Percentiles rank a stretch among this genome's conserved stretches.
These are phyloP conservation scores for Solenodon paradoxus DNA, from an alignment of 2,113 vertebrate species.

Conservation along the genomic window DNA sequence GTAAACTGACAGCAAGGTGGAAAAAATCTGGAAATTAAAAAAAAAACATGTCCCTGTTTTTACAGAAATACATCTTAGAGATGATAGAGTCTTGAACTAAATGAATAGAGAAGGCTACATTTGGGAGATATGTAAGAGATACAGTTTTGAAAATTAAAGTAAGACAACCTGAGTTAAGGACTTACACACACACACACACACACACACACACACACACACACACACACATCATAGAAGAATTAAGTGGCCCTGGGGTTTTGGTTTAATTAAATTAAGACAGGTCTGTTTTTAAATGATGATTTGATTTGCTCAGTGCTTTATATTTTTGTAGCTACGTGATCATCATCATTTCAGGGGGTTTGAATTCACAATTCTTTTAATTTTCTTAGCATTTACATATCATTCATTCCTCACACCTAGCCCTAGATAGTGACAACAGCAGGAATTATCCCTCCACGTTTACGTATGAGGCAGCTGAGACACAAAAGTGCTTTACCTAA, in stretches of 20 bases:
- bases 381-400: background rate
- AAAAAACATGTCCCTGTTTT: background rate
- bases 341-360: background rate
- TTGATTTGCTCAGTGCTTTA: background rate
- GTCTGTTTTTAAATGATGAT: background rate
- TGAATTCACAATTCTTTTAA: background rate
- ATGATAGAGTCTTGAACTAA: background rate
- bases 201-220: no score
- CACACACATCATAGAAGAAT: background rate
- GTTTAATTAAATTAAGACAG: background rate
- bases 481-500: background rate
- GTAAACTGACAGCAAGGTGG: background rate
- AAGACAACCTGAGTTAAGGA: background rate
- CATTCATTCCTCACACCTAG: background rate
- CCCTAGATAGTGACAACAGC: background rate
- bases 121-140: background rate
- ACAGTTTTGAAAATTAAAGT: background rate
- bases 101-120: background rate
- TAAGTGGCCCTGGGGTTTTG: background rate
- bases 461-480: background rate
- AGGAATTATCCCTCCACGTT: background rate
- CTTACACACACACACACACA: no score
- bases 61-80: background rate
- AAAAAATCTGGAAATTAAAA: background rate
- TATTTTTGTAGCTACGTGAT: background rate